A percentile compares a stretch with the other conserved stretches of the same genome.
These are phyloP conservation scores for Drosophila crucigera DNA, from an alignment of 2,888 invertebrate genomes.

Conservation along the genomic window DNA sequence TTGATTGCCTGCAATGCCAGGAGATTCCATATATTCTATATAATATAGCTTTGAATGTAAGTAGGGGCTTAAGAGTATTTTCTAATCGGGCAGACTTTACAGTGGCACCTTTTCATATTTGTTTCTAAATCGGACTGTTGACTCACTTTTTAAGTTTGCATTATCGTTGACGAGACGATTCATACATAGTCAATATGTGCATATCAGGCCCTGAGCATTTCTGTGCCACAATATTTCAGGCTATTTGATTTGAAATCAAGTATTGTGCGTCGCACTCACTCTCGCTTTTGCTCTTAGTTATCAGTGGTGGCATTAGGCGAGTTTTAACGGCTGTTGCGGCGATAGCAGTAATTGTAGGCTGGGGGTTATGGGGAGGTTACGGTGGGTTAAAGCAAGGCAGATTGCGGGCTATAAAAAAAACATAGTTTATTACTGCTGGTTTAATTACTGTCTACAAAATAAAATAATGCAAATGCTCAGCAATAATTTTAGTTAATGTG, in stretches of 20 bases:
- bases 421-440: constrained; percentile 58
- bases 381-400: constrained; percentile 15
- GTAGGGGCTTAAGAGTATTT: not conserved
- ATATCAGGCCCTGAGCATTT: constrained; percentile 37
- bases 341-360: constrained; percentile 62
- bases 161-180: constrained; percentile 55
- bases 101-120: not conserved
- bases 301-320: constrained; percentile 60
- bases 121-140: not conserved
- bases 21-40: not conserved
- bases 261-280: constrained; percentile 36
- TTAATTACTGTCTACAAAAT: constrained; percentile 20
- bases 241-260: constrained; percentile 53
- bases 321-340: constrained; percentile 54
- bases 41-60: not conserved
- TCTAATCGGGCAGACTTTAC: not conserved
- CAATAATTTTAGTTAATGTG: constrained; percentile 34
- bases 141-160: constrained; percentile 12
- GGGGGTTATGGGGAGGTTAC: constrained; percentile 19
- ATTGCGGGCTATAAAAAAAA: constrained; percentile 58
- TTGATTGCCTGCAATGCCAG: not conserved
- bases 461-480: constrained; percentile 26
- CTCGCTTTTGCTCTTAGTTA: constrained; percentile 35
- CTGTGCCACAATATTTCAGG: constrained; percentile 33
- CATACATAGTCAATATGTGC: constrained; percentile 33